Evolutionary conservation across 2,797 vertebrate genomes (phyloP), one percentile per base, ranked within the genome.

Genomic region (Cottoperca gobio): DNA sequence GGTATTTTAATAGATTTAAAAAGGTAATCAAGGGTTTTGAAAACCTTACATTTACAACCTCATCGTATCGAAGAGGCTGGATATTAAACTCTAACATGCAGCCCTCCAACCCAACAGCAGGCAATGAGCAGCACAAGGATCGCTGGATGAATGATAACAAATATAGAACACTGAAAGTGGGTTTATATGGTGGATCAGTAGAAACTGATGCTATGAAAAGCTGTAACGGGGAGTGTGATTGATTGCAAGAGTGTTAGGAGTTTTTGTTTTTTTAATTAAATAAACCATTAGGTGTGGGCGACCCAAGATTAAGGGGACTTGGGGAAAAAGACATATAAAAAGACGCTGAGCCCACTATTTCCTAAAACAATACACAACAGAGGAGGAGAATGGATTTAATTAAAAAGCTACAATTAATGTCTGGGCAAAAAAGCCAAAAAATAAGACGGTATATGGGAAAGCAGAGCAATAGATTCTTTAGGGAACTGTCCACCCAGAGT

Each of bases 81-180:
- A 17, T 14, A 31, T 8, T 17, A 23, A n/a, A 59, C 35, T 77
- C 55, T 68, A 58, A 82, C 73, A 37, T 78, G 83, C 81, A 79
- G 82, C 70, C 16, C 79, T 85, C 84, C 88, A 85, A 89, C 69
- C 81, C 60, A 50, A 49, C 52, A 82, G 68, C 0, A 21, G 33
- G 52, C 73, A 58, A 69, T 70, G 67, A 79, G 76, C 70, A 82
- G 77, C 82, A 75, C 65, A 59, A 52, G 46, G 62, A 50, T 35
- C 14, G n/a, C 26, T 53, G n/a, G 50, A 70, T 71, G 54, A 76
- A 70, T 81, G 73, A 45, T n/a, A 35, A 61, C 81, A 71, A 69
- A 55, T 52, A 78, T 82, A 78, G 9, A 61, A 48, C 57, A 76
- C 43, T 82, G 59, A 64, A 50, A 31, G 46, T 42, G 62, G 21